Evolutionary conservation across 2,113 vertebrate species (phyloP).

Genomic region (Carassius auratus): DNA sequence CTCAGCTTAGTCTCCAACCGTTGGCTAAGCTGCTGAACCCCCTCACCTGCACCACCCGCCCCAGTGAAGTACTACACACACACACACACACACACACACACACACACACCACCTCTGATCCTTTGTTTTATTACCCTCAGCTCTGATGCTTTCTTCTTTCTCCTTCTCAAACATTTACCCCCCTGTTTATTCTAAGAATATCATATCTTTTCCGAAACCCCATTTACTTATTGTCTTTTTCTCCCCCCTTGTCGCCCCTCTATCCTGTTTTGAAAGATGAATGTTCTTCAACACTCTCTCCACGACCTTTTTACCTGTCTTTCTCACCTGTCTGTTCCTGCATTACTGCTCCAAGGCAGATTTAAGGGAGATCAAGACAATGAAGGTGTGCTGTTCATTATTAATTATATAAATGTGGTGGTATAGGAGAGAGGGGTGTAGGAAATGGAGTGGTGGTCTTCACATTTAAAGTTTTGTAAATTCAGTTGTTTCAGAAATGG

Average conservation of each 20-base stretch:
- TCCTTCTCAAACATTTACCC: slow-evolving; percentile 3
- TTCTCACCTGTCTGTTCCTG: slow-evolving; percentile 33
- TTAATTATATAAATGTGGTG: neutral
- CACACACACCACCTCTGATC: neutral
- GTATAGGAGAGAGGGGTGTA: neutral
- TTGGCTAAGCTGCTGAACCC: slow-evolving; percentile 35
- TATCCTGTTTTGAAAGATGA: slow-evolving; percentile 16
- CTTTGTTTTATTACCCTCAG: neutral
- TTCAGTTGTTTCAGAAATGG: neutral
- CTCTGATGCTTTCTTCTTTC: neutral
- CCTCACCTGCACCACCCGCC: slow-evolving; percentile 35
- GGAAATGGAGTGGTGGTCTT: neutral
- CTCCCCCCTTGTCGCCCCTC: neutral
- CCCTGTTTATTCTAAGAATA: neutral
- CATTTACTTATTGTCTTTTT: neutral
- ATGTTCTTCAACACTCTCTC: neutral
- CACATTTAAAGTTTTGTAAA: neutral
- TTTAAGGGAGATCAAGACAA: neutral
- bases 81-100: neutral
- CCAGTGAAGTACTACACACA: neutral
- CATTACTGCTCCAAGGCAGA: slow-evolving; percentile 12
- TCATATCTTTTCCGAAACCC: neutral
- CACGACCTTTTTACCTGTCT: slow-evolving; percentile 32
- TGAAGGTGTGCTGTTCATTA: neutral
- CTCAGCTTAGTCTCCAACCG: slow-evolving; percentile 49